Evolutionary conservation across 2,888 invertebrate genomes (phyloP), one percentile per base, ranked within the genome.

Genomic region (Apamea sordens): DNA sequence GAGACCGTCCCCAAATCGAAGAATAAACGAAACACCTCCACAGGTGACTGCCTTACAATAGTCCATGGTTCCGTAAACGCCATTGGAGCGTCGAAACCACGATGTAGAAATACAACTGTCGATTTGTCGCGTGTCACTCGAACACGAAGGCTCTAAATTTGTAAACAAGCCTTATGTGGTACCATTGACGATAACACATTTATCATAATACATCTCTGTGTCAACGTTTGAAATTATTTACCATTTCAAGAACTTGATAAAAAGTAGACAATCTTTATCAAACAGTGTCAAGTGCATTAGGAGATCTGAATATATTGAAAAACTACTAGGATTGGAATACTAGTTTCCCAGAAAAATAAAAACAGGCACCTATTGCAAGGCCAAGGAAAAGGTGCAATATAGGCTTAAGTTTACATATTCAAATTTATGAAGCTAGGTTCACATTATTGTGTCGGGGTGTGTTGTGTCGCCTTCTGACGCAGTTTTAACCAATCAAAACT

Each of bases 231-330:
- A 41, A 64, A 71, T 63, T 41, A 71, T 44, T 74, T 63, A 67
- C 73, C 8, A 67, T 53, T 63, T 73, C 63, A 59, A 85, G 67
- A 64, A 56, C 7, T 13, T 56, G 77, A 80, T 85, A 77, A 71
- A 83, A 44, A 61, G 53, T 36, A 61, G 47, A 53, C 44, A 76
- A 80, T 67, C 7, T 15, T 83, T 68, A 84, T 79, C 79, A 50
- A 61, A 61, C 21, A 61, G 41, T 59, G 50, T 80, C 68, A 84
- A 72, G 50, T 76, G 59, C 47, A 76, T 79, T 56, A 71, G 7
- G n/a, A 75, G 24, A 71, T 44, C 15, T 44, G 32, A 68, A 63
- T 73, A 56, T 67, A 73, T 59, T 50, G 15, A 47, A 56, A 74
- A 32, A 44, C 24, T 18, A 36, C 4, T 63, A 44, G 8, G 50